Evolutionary conservation across 2,113 vertebrate genomes (phyloP).

Genomic region (Xenopus borealis): DNA sequence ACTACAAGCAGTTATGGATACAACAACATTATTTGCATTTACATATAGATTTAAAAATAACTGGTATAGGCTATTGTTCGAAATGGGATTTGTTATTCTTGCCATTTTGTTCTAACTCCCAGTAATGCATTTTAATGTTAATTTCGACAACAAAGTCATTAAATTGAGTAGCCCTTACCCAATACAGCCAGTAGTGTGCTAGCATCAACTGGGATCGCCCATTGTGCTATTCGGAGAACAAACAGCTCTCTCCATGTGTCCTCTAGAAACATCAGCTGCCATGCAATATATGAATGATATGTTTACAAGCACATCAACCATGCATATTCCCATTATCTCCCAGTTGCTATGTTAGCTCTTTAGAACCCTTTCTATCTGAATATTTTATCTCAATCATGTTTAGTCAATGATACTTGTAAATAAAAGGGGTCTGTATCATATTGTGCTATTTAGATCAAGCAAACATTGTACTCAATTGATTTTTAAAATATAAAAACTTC

Average conservation of each 20-base stretch:
- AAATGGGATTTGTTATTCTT: conserved; percentile 78
- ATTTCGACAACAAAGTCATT: conserved; percentile 86
- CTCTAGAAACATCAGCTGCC: conserved; percentile 97
- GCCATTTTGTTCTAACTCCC: conserved; percentile 79
- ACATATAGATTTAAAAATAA: conserved; percentile 87
- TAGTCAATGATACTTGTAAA: conserved; percentile 24
- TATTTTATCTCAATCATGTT: conserved; percentile 51
- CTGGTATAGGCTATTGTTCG: conserved; percentile 81
- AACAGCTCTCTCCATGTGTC: conserved; percentile 98
- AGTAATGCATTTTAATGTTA: conserved; percentile 85
- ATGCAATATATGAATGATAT: conserved; percentile 81
- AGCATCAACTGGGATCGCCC: conserved; percentile 98
- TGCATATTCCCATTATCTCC: conserved; percentile 74
- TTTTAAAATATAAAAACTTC: conserved; percentile 15
- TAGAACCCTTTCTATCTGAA: conserved; percentile 55
- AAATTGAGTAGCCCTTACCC: conserved; percentile 87
- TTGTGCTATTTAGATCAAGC: conserved; percentile 15
- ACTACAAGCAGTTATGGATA: conserved; percentile 82
- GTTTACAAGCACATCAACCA: conserved; percentile 80
- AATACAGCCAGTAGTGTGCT: conserved; percentile 95
- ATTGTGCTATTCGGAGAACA: conserved; percentile 98
- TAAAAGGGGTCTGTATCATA: conserved; percentile 8
- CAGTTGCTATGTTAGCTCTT: conserved; percentile 62
- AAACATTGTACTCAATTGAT: conserved; percentile 19
- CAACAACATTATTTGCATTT: conserved; percentile 87